phyloP scores from a whole-genome alignment of 2,888 invertebrate species.

The Synanthedon formicaeformis region DNA sequence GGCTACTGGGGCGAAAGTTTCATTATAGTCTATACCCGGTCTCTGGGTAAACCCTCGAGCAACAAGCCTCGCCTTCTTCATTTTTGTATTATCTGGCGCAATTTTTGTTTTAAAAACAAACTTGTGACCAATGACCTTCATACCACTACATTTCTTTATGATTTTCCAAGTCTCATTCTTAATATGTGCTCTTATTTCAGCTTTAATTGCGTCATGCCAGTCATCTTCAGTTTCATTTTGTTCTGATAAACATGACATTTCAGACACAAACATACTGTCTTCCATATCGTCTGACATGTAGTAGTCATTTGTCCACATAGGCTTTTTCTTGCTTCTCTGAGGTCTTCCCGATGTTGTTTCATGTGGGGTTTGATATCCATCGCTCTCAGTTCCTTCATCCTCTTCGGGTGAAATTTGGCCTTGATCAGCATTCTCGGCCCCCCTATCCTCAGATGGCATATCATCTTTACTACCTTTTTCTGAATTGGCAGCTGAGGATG shows the following conservation, averaged over 20 bases:
- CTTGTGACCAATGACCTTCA: too few species aligned
- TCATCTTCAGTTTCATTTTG: not conserved
- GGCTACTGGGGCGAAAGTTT: too few species aligned
- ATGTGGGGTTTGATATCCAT: too few species aligned
- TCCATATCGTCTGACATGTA: not conserved
- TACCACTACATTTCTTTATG: too few species aligned
- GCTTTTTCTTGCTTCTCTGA: not conserved
- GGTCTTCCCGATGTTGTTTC: not conserved
- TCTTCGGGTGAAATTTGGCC: not conserved
- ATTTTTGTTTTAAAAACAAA: too few species aligned
- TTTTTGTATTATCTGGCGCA: too few species aligned
- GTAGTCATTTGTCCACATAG: not conserved
- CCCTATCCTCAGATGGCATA: not conserved
- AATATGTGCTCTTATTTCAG: not conserved
- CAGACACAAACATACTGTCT: not conserved
- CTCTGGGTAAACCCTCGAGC: not conserved
- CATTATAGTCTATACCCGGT: not conserved
- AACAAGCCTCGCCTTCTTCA: too few species aligned
- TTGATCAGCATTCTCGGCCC: not conserved
- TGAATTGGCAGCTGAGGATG: not conserved
- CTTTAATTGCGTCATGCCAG: not conserved
- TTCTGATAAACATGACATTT: not conserved
- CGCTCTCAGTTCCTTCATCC: not conserved
- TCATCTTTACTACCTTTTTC: not conserved
- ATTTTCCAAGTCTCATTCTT: not conserved